Evolutionary conservation across 2,888 invertebrate species (phyloP), one percentile per base, ranked within the genome.

Genomic region (Eupeodes latifasciatus): DNA sequence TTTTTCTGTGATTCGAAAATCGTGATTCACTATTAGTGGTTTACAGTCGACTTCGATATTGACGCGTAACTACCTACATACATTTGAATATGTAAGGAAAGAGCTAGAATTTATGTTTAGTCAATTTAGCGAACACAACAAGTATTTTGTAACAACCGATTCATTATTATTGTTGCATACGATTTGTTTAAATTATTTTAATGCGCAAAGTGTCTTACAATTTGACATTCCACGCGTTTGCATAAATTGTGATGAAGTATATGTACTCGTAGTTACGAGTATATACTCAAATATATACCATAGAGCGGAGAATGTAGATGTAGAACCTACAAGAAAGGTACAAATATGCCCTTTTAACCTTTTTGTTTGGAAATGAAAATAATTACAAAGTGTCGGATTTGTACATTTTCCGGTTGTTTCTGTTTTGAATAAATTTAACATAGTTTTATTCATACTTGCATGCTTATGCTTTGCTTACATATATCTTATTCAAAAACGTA

Each of bases 151-250:
- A 44, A 81, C 75, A 84, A 77, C 51, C 57, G 69, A 74, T 57
- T 75, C 88, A 78, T 69, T 47, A 55, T 69, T 78, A 66, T 64
- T 75, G 69, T 57, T 78, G 88, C 88, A 88, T 88, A 81, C 81
- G 81, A 88, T 88, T 88, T 88, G 85, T 85, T 85, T 88, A 81
- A 85, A 85, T 88, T 88, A 88, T 75, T 88, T 81, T 53, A 77
- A 81, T 59, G 59, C 55, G 62, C 40, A 40, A 55, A 78, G 55
- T 53, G 67, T 55, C 72, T 62, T 72, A 72, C 62, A 59, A 57
- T 76, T 55, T 75, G 71, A 72, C 80, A 85, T 77, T 85, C 72
- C 69, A 49, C 57, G 49, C 53, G 69, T 53, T 55, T 82, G 49
- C 64, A 66, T 66, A 66, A 53, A 40, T 67, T 78, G 19, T 57